Conservation (phyloP, 92 coral and sea anemone species). For the Zoanthus sansibaricus region DNA sequence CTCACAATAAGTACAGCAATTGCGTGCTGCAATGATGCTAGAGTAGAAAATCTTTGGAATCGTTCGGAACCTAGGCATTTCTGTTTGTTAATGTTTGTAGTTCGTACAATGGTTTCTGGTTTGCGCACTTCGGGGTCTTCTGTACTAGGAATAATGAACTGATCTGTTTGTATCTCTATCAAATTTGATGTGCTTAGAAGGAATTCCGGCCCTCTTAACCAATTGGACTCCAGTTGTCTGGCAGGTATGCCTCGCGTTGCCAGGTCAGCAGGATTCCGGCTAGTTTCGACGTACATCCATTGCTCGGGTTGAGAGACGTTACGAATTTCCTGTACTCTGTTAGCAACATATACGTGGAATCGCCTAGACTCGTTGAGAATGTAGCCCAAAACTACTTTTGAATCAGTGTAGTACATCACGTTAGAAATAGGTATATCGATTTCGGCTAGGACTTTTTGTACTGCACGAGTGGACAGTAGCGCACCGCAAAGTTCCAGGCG, state of each 20-base stretch:
- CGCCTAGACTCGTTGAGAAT: not conserved
- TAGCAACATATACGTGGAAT: not conserved
- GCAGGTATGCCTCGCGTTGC: conserved; percentile 8
- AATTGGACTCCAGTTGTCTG: not conserved
- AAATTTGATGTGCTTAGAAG: not conserved
- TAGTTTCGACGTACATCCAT: conserved; percentile 31
- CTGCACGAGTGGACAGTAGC: conserved; percentile 50
- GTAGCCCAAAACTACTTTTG: not conserved
- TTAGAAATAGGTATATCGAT: conserved; percentile 51
- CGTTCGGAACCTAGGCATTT: no score
- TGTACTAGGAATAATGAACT: not conserved
- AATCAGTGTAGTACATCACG: conserved; percentile 28
- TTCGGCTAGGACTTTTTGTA: conserved; percentile 44
- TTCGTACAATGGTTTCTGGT: not conserved
- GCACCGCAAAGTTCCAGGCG: conserved; percentile 42
- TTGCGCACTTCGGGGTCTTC: conserved; percentile 55
- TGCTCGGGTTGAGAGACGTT: conserved; percentile 16
- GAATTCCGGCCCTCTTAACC: conserved; percentile 49
- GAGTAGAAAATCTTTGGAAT: no score
- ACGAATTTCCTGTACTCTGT: not conserved
- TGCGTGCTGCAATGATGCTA: no score
- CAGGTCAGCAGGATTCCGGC: conserved; percentile 28
- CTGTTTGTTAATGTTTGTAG: not conserved
- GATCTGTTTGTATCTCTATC: not conserved
- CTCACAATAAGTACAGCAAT: no score